These are phyloP conservation scores for Hydrophis major DNA, from an alignment of 2,797 vertebrate species.

Conservation along the genomic window DNA sequence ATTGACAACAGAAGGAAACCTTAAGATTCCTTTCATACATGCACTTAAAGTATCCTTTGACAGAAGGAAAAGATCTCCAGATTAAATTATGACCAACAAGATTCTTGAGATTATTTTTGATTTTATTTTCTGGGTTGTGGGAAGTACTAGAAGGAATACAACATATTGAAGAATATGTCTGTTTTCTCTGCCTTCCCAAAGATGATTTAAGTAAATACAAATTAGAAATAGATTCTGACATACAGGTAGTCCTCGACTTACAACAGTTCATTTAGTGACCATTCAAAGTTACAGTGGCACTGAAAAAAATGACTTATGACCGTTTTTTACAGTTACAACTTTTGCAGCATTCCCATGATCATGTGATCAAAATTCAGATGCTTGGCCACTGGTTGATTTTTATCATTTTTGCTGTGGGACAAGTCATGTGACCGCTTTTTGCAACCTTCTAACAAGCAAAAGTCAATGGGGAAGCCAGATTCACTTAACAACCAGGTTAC, in stretches of 20 bases:
- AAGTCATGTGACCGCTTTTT: background rate
- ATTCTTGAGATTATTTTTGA: background rate
- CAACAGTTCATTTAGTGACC: no score
- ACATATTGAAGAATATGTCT: background rate
- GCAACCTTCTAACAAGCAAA: background rate
- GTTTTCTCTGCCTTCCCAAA: background rate
- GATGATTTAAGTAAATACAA: background rate
- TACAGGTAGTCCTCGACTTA: background rate
- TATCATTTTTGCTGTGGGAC: background rate
- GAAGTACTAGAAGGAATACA: background rate
- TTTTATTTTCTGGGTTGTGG: background rate
- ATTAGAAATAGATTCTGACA: background rate
- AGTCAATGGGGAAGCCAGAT: background rate
- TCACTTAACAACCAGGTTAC: background rate
- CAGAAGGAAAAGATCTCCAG: background rate
- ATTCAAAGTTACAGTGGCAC: no score
- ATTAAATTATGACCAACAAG: background rate
- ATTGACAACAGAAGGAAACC: slow-evolving; percentile 15
- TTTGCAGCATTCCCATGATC: background rate
- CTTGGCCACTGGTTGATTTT: background rate
- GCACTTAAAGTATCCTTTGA: slow-evolving; percentile 1
- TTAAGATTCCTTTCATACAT: slow-evolving; percentile 32
- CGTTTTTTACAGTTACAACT: background rate
- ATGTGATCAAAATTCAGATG: background rate
- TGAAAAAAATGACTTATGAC: no score